Evolutionary conservation across 2,113 vertebrate genomes (phyloP).

Genomic region (Dissostichus mawsoni): DNA sequence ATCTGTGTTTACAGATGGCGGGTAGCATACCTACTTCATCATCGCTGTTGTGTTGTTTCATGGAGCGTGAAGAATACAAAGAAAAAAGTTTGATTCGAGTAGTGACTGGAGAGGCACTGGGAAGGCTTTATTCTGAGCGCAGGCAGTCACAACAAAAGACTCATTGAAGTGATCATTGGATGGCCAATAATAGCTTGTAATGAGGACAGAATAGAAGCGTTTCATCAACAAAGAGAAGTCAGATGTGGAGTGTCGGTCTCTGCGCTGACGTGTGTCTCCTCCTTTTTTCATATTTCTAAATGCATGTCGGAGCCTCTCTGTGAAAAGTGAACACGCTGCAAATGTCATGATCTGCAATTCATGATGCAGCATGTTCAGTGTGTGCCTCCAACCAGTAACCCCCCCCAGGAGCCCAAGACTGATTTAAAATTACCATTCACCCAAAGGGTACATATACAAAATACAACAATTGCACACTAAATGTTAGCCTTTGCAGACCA

Average conservation of each 20-base stretch:
- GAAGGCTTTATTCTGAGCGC: slow-evolving; percentile 10
- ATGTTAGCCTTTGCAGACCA: too few species aligned
- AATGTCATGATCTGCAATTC: slow-evolving; percentile 61
- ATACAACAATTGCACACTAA: too few species aligned
- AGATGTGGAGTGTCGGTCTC: slow-evolving; percentile 8
- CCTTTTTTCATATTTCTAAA: slow-evolving; percentile 27
- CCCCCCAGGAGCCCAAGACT: not conserved
- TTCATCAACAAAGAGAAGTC: not conserved
- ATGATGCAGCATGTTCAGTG: slow-evolving; percentile 30
- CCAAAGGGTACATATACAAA: not conserved
- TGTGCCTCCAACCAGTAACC: not conserved
- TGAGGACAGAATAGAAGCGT: slow-evolving; percentile 45
- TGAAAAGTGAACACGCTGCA: slow-evolving; percentile 35
- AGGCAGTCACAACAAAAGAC: slow-evolving; percentile 53
- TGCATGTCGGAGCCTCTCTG: slow-evolving; percentile 37
- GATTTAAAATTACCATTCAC: not conserved
- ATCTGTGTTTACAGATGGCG: slow-evolving; percentile 44
- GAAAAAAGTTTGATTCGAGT: slow-evolving; percentile 16
- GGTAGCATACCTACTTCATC: slow-evolving; percentile 20
- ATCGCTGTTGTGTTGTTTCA: slow-evolving; percentile 8
- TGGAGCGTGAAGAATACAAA: slow-evolving; percentile 4
- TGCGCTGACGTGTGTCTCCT: not conserved
- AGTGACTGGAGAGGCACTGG: slow-evolving; percentile 19
- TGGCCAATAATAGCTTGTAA: slow-evolving; percentile 34
- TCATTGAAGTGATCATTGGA: slow-evolving; percentile 64